A percentile compares a stretch with the other conserved stretches of the same genome.
Conservation (phyloP, 2,797 vertebrate species). For the Xenops minutus region DNA sequence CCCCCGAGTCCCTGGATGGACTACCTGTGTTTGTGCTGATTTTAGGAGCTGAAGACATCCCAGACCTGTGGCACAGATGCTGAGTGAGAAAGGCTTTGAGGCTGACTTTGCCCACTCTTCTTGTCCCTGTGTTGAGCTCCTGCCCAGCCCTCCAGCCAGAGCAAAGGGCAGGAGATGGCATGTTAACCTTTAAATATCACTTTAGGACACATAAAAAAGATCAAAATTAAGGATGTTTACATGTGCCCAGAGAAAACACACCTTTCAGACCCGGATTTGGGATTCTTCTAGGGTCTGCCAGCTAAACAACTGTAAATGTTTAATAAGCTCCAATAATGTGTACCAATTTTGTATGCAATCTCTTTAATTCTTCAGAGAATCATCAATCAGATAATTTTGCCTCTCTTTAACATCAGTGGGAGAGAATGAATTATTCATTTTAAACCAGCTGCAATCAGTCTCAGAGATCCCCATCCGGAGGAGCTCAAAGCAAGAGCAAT, state of each 20-base stretch:
- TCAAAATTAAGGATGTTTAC: not conserved
- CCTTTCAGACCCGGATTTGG: not conserved
- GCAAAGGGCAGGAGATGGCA: not conserved
- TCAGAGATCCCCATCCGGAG: not conserved
- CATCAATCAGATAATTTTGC: not conserved
- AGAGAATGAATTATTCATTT: constrained; percentile 53
- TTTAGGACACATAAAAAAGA: not conserved
- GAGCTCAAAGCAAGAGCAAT: not conserved
- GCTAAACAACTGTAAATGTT: constrained; percentile 39
- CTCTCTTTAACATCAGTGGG: constrained; percentile 11
- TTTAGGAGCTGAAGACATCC: not conserved
- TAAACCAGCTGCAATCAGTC: not conserved
- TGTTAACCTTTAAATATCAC: not conserved
- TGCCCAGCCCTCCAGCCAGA: not conserved
- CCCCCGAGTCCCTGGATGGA: not conserved
- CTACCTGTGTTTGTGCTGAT: not conserved
- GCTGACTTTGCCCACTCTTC: not conserved
- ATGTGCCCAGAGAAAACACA: not conserved
- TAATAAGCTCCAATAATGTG: not conserved
- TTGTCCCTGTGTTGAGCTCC: not conserved
- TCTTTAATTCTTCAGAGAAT: constrained; percentile 32
- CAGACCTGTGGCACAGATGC: not conserved
- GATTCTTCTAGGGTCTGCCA: not conserved
- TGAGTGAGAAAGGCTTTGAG: not conserved
- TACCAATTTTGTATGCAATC: constrained; percentile 1